Conservation (phyloP, 2,113 vertebrate genomes). For the Gorsachius goisagi region DNA sequence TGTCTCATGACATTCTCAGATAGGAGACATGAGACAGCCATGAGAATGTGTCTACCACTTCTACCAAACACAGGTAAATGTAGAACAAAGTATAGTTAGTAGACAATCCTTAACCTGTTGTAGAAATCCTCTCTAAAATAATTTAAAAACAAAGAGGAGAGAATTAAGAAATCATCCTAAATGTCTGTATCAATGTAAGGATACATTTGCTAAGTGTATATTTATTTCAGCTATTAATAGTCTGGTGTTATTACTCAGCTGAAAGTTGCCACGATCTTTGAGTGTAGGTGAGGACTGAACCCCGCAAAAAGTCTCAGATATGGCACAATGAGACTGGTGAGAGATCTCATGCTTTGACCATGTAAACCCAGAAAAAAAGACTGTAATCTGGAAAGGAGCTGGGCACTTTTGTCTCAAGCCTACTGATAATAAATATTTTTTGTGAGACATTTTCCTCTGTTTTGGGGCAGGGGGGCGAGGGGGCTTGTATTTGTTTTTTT, state of each 20-base stretch:
- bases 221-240: neutral
- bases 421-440: neutral
- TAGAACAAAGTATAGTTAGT: neutral
- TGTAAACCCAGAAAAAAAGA: neutral
- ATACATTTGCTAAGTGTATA: neutral
- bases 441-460: neutral
- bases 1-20: neutral
- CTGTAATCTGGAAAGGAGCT: neutral
- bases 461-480: fast-evolving
- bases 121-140: neutral
- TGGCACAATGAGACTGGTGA: neutral
- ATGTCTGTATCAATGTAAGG: neutral
- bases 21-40: neutral
- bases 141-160: neutral
- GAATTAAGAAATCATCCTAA: neutral
- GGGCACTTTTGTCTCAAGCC: neutral
- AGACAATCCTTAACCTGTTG: neutral
- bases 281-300: neutral
- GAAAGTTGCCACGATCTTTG: neutral
- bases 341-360: neutral
- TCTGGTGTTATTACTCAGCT: neutral
- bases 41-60: neutral
- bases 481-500: neutral
- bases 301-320: neutral
- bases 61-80: neutral